phyloP scores from a whole-genome alignment of 2,113 vertebrate species.

The Alectura lathami region DNA sequence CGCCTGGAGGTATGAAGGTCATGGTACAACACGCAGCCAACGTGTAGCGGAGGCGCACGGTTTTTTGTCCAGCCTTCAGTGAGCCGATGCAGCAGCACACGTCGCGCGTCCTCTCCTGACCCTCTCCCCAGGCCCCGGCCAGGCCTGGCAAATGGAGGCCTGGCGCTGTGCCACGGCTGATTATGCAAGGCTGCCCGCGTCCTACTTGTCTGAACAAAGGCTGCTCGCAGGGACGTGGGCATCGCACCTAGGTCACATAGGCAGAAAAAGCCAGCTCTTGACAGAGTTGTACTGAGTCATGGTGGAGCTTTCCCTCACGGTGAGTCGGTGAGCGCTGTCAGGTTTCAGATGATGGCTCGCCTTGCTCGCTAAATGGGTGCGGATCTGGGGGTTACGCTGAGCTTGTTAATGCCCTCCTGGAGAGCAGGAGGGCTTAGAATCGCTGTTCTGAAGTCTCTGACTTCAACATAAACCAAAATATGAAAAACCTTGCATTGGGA shows the following conservation, averaged over 20 bases:
- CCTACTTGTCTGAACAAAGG: slow-evolving; percentile 68
- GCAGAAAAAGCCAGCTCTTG: slow-evolving; percentile 54
- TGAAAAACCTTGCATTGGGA: neutral
- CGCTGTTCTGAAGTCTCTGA: neutral
- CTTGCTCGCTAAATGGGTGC: neutral
- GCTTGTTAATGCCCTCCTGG: neutral
- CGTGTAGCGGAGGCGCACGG: too few relatives aligned
- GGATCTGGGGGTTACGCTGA: neutral
- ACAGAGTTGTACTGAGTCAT: slow-evolving; percentile 54
- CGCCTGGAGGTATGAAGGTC: too few relatives aligned
- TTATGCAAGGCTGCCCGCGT: slow-evolving; percentile 58
- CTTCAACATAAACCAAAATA: neutral
- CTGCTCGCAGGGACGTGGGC: slow-evolving; percentile 13
- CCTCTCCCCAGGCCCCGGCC: slow-evolving; percentile 20
- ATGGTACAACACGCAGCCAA: neutral
- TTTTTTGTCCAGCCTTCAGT: too few relatives aligned
- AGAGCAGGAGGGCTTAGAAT: slow-evolving; percentile 8
- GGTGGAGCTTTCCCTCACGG: slow-evolving; percentile 57
- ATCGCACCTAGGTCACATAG: slow-evolving; percentile 53
- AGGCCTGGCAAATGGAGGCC: slow-evolving; percentile 61
- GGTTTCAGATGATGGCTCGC: slow-evolving; percentile 36
- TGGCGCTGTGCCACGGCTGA: slow-evolving; percentile 68
- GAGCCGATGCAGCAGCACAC: slow-evolving; percentile 54
- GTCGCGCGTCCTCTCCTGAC: slow-evolving; percentile 69
- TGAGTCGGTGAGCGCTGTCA: slow-evolving; percentile 63